Evolutionary conservation across 2,888 invertebrate genomes (phyloP), one percentile per base, ranked within the genome.

Genomic region (Athetis lepigone): DNA sequence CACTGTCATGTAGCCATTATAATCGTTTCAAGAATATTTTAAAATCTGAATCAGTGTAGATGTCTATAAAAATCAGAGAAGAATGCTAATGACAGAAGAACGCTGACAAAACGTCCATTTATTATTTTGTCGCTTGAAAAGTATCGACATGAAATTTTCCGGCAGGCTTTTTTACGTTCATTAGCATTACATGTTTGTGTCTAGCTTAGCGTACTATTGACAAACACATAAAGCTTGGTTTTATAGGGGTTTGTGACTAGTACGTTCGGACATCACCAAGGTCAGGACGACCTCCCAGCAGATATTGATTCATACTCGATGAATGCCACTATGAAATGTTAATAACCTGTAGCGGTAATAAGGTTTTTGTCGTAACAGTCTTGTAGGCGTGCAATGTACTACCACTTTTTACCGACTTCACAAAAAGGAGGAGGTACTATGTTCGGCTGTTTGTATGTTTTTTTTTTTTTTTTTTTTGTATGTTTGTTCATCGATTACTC

Each of bases 261-360:
- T 65, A 51, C 37, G 46, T 55, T 58, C 55, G 57, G 58, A 63
- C 59, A 54, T 45, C 29, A 47, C 16, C 68, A 80, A 80, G 80
- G 80, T 74, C 58, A 63, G 58, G 57, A 50, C 58, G 77, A 76
- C 76, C 74, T 70, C 46, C 55, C 60, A 63, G 56, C 58, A 64
- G 63, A 75, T 68, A 80, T 80, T 77, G 80, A 77, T 76, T 75
- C 62, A 68, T 42, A 46, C 18, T 55, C 49, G 39, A 42, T 51
- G 47, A 37, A 66, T 64, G 49, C 27, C 23, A 45, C 43, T 40
- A 62, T 63, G 33, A 52, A 70, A 74, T 71, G 64, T 57, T 68
- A 70, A 68, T 63, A 75, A 69, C 63, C 60, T 76, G 23, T 67
- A 71, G 47, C 64, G 39, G 75, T 79, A 55, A 47, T 19, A 42